phyloP scores from a whole-genome alignment of 2,888 invertebrate species.

The Drosophila rubida region DNA sequence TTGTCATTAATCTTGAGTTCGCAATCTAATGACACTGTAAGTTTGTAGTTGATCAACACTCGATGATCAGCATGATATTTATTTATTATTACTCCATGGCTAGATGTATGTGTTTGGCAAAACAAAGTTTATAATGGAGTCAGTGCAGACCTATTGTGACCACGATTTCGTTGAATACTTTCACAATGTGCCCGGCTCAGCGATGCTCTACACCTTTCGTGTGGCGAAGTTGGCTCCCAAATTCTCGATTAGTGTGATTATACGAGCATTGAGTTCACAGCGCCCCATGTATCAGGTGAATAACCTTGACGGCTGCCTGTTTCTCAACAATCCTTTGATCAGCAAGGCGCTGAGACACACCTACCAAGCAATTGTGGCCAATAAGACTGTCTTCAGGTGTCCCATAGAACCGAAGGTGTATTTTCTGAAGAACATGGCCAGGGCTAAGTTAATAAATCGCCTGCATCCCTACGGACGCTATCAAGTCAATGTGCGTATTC shows the following conservation, averaged over 20 bases:
- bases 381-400: conserved; percentile 28
- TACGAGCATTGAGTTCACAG: conserved; percentile 13
- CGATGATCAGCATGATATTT: too few species aligned
- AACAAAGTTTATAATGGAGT: not conserved
- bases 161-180: conserved; percentile 38
- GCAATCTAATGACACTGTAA: conserved; percentile 1
- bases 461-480: conserved; percentile 40
- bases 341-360: conserved; percentile 13
- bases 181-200: not conserved
- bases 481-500: conserved; percentile 4
- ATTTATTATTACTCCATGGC: not conserved
- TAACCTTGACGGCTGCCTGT: conserved; percentile 39
- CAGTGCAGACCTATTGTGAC: conserved; percentile 30
- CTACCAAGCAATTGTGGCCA: conserved; percentile 20
- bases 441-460: not conserved
- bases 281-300: conserved; percentile 22
- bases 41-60: not conserved
- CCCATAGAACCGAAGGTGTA: conserved; percentile 39
- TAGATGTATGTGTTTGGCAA: conserved; percentile 14
- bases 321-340: conserved; percentile 33
- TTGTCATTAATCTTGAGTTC: not conserved
- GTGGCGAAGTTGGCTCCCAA: conserved; percentile 9
- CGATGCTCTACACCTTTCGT: conserved; percentile 23
- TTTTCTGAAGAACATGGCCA: conserved; percentile 26
- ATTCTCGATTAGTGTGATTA: conserved; percentile 16